phyloP scores from a whole-genome alignment of 2,113 vertebrate genomes.

The Corydoras sp. region DNA sequence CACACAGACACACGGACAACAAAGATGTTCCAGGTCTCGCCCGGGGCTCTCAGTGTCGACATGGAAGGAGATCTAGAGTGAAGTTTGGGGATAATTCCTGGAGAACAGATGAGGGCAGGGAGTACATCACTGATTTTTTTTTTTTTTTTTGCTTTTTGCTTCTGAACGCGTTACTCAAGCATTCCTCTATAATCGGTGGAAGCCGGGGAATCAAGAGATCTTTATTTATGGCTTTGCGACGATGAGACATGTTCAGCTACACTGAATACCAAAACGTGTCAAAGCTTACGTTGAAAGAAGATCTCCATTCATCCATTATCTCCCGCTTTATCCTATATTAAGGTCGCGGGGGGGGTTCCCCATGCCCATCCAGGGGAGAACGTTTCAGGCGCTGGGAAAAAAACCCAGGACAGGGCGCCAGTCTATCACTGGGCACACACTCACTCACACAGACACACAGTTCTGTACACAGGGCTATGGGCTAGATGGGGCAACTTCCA shows the following conservation, averaged over 20 bases:
- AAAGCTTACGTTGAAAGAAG: conserved; percentile 11
- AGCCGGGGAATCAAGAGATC: conserved; percentile 22
- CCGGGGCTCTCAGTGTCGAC: neutral
- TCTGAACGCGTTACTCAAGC: conserved; percentile 6
- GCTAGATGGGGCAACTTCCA: too few relatives aligned
- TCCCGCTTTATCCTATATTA: too few relatives aligned
- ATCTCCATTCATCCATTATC: neutral
- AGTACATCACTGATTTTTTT: conserved; percentile 12
- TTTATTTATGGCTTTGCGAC: conserved; percentile 29
- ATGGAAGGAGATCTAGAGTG: neutral
- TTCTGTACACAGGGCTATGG: too few relatives aligned
- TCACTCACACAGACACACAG: too few relatives aligned
- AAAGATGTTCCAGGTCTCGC: too few relatives aligned
- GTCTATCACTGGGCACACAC: too few relatives aligned
- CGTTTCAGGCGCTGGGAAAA: too few relatives aligned
- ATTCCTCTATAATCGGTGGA: conserved; percentile 17
- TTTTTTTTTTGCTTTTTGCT: neutral
- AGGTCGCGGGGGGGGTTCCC: neutral
- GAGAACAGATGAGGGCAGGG: neutral
- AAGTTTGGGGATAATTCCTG: neutral
- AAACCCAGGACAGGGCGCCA: too few relatives aligned
- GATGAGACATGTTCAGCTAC: conserved; percentile 20
- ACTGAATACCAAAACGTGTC: neutral
- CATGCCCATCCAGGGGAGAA: neutral
- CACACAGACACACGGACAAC: conserved; percentile 2